These are phyloP conservation scores for Daubentonia madagascariensis DNA, from an alignment of 2,113 vertebrate species.

Conservation along the genomic window DNA sequence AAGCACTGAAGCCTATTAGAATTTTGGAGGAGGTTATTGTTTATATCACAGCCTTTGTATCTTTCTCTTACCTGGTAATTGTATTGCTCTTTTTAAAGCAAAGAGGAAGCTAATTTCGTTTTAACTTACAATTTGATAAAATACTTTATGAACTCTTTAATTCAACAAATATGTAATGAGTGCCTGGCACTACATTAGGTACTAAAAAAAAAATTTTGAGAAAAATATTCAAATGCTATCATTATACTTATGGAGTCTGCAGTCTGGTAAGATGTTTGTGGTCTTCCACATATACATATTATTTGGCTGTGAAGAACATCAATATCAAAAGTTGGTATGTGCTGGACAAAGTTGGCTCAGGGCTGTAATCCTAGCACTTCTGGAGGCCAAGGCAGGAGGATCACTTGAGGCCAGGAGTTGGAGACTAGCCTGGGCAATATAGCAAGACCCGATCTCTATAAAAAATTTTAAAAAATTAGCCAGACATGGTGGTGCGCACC, in stretches of 20 bases:
- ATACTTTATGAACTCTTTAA: background rate
- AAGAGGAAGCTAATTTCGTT: background rate
- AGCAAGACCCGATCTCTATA: no score
- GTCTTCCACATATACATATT: background rate
- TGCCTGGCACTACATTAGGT: background rate
- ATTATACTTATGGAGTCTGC: background rate
- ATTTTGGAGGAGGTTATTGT: background rate
- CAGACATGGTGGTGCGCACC: no score
- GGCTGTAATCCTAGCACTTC: no score
- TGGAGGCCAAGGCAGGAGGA: no score
- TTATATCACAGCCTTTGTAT: background rate
- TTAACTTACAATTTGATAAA: background rate
- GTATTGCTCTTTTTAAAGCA: background rate
- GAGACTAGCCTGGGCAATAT: no score
- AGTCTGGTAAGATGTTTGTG: background rate
- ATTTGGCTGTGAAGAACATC: background rate
- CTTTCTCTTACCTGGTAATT: background rate
- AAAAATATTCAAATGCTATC: background rate
- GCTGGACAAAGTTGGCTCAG: no score
- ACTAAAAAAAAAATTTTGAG: background rate
- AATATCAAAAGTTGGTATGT: background rate
- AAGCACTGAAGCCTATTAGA: background rate
- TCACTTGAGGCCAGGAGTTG: no score
- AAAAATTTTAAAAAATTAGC: no score
- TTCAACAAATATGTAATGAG: constrained; percentile 18